These are phyloP conservation scores for Tenthredo distinguenda DNA, from an alignment of 2,888 invertebrate genomes.

Conservation along the genomic window DNA sequence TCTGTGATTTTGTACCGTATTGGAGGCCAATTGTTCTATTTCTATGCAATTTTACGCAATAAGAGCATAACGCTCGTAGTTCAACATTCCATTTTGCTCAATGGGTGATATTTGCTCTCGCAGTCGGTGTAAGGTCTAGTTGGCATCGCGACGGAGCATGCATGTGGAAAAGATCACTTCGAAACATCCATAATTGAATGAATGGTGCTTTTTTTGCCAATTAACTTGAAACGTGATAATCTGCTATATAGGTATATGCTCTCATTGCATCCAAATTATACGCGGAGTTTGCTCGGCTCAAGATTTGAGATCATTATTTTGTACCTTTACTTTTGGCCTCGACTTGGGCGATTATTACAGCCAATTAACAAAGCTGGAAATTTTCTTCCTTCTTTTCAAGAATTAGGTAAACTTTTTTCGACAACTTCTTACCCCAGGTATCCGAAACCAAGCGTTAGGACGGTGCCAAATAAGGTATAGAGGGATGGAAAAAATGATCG, in stretches of 20 bases:
- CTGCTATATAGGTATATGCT: too few species aligned
- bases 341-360: background rate
- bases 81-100: background rate
- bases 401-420: background rate
- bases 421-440: background rate
- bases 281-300: background rate
- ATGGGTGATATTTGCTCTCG: background rate
- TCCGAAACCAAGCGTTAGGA: background rate
- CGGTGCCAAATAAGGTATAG: too few species aligned
- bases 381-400: background rate
- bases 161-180: too few species aligned
- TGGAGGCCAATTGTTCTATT: background rate
- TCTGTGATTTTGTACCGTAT: background rate
- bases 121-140: background rate
- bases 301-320: background rate
- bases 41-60: background rate
- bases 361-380: background rate
- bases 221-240: too few species aligned
- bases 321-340: background rate
- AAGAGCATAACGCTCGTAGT: background rate
- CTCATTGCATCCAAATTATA: background rate
- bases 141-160: too few species aligned
- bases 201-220: too few species aligned
- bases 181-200: too few species aligned
- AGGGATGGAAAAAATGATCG: too few species aligned